Evolutionary conservation across 2,888 invertebrate species (phyloP).

Genomic region (Phytoseiulus persimilis): DNA sequence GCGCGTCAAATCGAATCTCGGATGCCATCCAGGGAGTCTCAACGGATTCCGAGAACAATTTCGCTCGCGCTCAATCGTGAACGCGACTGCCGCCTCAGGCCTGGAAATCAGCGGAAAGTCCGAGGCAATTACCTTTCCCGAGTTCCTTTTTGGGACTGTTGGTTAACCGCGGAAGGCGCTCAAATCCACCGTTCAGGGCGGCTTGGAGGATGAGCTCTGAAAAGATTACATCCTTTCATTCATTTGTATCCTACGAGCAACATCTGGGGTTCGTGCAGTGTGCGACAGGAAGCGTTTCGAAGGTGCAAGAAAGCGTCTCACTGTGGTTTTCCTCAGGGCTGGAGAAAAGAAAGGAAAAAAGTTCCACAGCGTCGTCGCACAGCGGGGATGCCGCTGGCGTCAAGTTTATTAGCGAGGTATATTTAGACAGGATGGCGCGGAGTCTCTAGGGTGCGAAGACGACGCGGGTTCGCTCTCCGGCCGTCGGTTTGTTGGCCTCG

Average conservation of each 20-base stretch:
- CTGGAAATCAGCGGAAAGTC: background rate
- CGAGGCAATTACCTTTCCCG: background rate
- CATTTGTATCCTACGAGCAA: background rate
- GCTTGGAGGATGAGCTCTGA: conserved; percentile 38
- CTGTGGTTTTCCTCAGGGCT: background rate
- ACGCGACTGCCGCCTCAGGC: background rate
- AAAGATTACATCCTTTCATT: background rate
- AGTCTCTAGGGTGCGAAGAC: background rate
- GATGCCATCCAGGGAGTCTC: background rate
- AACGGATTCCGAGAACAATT: too few species aligned
- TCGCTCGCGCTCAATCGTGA: too few species aligned
- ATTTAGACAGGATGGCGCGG: background rate
- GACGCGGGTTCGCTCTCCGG: background rate
- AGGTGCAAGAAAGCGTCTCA: background rate
- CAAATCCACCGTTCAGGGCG: conserved; percentile 35
- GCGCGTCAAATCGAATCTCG: background rate
- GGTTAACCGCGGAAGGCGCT: conserved; percentile 30
- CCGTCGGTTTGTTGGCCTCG: background rate
- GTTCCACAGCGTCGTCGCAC: background rate
- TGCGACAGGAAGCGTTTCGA: background rate
- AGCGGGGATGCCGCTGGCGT: background rate
- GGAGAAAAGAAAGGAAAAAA: background rate
- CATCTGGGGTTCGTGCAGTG: background rate
- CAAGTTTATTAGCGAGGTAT: background rate
- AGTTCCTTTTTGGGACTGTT: background rate